Percentiles rank a stretch among this genome's conserved stretches.
phyloP scores from a whole-genome alignment of 2,797 vertebrate genomes.

The Brachyrhaphis roseni region DNA sequence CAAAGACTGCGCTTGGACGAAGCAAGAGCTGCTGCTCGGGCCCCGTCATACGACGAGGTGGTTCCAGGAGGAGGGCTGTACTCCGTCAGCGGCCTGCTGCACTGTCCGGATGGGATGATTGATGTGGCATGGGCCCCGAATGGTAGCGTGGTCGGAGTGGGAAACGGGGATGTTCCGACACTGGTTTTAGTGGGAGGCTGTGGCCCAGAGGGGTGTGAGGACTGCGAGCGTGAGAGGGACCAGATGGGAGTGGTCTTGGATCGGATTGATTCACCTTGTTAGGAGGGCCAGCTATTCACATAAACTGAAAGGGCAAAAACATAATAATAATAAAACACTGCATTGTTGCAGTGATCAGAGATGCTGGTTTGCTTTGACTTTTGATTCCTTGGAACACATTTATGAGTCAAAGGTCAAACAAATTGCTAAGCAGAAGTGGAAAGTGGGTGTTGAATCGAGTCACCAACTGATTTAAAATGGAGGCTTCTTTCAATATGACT shows the following conservation, averaged over 20 bases:
- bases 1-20: conserved; percentile 80
- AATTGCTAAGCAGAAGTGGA: conserved; percentile 16
- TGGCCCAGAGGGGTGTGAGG: conserved; percentile 79
- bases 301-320: conserved; percentile 28
- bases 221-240: conserved; percentile 84
- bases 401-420: conserved; percentile 13
- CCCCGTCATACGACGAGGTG: conserved; percentile 79
- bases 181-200: conserved; percentile 80
- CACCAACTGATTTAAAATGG: not conserved
- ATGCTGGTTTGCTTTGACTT: conserved; percentile 18
- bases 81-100: conserved; percentile 81
- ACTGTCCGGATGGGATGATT: conserved; percentile 77
- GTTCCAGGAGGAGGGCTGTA: conserved; percentile 78
- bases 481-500: not conserved
- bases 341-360: conserved; percentile 14
- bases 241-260: conserved; percentile 76
- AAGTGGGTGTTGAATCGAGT: not conserved
- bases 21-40: conserved; percentile 64
- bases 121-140: conserved; percentile 75
- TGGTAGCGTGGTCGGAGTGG: conserved; percentile 63
- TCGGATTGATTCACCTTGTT: conserved; percentile 77
- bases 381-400: conserved; percentile 14
- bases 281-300: conserved; percentile 22
- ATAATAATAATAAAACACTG: not conserved
- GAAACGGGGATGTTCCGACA: conserved; percentile 76